Base-by-base conservation (phyloP, 2,888 invertebrate species). In the Microdon myrmicae region DNA sequence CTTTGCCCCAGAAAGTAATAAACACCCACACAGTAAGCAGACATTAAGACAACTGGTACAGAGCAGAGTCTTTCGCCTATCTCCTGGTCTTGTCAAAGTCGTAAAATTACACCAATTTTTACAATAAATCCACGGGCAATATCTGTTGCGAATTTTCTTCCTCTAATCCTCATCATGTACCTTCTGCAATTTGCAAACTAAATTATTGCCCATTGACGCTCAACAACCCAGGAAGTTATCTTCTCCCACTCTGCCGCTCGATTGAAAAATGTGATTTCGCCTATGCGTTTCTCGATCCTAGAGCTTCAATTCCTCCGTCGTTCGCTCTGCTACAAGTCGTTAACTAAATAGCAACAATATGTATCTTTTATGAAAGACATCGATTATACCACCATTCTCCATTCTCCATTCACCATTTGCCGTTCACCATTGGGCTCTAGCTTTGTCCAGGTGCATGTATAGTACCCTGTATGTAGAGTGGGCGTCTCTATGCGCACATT, bases 341-440 rank as follows among this genome's bases (percentile, higher is more conserved):
- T 64, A 64, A 51, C 45, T 51, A 37, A 58, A 64, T 64, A 58
- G 58, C 51, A 28, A 37, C 32, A 64, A 58, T 58, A 53, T 58
- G 51, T 58, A 64, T 58, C 47, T 64, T 58, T 58, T 64, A 64
- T 64, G 64, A 53, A 47, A 64, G 64, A 64, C 64, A 64, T 64
- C 64, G 64, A 58, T 64, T 49, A 51, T 45, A 31, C n/a, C n/a
- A n/a, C n/a, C n/a, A n/a, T n/a, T n/a, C n/a, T n/a, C n/a, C n/a
- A n/a, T n/a, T n/a, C n/a, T n/a, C n/a, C n/a, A n/a, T n/a, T n/a
- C n/a, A n/a, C n/a, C n/a, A n/a, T n/a, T n/a, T n/a, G n/a, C n/a
- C n/a, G n/a, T n/a, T n/a, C n/a, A 10, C 14, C 6, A 26, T 29
- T 9, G 14, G 14, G 26, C 12, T 20, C 26, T 34, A 20, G 8